phyloP scores from a whole-genome alignment of 2,888 invertebrate species.

The Lepidocyrtinus sp. region DNA sequence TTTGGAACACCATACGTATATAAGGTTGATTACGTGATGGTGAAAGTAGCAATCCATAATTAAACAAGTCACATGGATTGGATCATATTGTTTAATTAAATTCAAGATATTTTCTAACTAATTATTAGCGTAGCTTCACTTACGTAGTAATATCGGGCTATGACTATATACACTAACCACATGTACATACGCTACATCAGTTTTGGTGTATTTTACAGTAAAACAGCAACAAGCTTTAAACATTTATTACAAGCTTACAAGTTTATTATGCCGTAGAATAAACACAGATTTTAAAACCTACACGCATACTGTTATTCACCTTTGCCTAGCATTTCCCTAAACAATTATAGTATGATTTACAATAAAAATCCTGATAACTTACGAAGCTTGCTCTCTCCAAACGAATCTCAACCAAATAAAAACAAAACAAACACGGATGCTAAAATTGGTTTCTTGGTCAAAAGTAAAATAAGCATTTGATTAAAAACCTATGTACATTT shows the following conservation, averaged over 20 bases:
- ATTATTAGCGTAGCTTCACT: background rate
- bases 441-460: background rate
- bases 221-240: too few species aligned
- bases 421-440: background rate
- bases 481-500: slow-evolving; percentile 11
- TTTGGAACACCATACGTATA: background rate
- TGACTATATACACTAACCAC: background rate
- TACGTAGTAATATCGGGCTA: background rate
- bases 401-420: background rate
- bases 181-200: background rate
- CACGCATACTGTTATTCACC: too few species aligned
- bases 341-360: background rate
- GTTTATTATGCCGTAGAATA: too few species aligned
- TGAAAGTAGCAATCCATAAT: background rate
- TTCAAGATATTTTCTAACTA: background rate
- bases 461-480: background rate
- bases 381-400: background rate
- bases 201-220: background rate
- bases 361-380: background rate
- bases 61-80: background rate
- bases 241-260: too few species aligned
- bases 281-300: too few species aligned
- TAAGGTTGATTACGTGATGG: background rate
- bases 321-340: too few species aligned
- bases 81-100: background rate